These are phyloP conservation scores for Melanostoma mellinum DNA, from an alignment of 2,888 invertebrate genomes.

Conservation along the genomic window DNA sequence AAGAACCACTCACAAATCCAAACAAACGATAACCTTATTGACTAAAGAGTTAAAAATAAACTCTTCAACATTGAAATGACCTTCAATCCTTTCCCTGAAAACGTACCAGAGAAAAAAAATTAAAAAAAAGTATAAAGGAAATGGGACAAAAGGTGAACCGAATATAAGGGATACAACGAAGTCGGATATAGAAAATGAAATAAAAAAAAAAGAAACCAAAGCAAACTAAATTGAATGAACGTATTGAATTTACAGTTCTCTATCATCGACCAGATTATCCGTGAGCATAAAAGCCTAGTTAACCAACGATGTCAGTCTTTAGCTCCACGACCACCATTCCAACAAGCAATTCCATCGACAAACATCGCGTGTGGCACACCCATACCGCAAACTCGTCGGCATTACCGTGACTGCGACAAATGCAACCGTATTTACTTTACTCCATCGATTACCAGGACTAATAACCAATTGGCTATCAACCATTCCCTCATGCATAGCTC, in stretches of 20 bases:
- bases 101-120: not conserved
- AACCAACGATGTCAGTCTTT: conserved; percentile 7
- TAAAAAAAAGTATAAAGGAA: conserved; percentile 15
- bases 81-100: conserved; percentile 36
- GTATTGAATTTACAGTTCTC: conserved; percentile 66
- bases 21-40: conserved; percentile 47
- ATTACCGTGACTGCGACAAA: conserved; percentile 70
- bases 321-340: conserved; percentile 1
- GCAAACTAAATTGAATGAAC: conserved; percentile 61
- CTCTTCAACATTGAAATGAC: conserved; percentile 55
- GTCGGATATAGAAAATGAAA: not conserved
- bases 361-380: conserved; percentile 66
- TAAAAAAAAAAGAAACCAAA: conserved; percentile 29
- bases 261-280: conserved; percentile 57
- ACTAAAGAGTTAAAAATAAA: conserved; percentile 45
- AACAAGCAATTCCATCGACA: conserved; percentile 56
- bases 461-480: conserved; percentile 58
- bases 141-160: conserved; percentile 28
- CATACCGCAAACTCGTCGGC: conserved; percentile 12
- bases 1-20: conserved; percentile 23
- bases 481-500: conserved; percentile 12
- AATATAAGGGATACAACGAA: conserved; percentile 5
- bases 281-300: conserved; percentile 51
- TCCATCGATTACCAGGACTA: conserved; percentile 65
- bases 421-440: conserved; percentile 66